A percentile compares a stretch with the other conserved stretches of the same genome.
These are phyloP conservation scores for Protonemura montana DNA, from an alignment of 2,888 invertebrate genomes.

Conservation along the genomic window DNA sequence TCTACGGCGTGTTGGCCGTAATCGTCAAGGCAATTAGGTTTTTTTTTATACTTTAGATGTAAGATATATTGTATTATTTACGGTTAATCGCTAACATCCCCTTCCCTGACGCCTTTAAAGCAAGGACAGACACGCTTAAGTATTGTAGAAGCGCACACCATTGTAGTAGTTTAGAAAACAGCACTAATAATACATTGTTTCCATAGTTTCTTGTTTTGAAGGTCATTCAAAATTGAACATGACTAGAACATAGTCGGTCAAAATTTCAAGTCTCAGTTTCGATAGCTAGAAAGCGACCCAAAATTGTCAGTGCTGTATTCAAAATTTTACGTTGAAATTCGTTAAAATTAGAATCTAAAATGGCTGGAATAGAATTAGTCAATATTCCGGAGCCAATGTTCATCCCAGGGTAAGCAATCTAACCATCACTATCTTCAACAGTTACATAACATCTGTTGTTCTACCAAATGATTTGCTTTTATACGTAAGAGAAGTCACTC, in stretches of 20 bases:
- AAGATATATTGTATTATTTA: not conserved
- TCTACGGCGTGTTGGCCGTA: not conserved
- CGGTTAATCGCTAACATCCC: not conserved
- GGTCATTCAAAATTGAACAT: not conserved
- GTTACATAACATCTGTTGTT: not conserved
- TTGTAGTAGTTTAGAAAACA: not conserved
- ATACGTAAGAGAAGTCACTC: not conserved
- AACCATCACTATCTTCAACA: not conserved
- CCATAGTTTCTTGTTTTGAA: not conserved
- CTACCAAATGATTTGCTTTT: not conserved
- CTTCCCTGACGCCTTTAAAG: not conserved
- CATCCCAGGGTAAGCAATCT: slow-evolving; percentile 71
- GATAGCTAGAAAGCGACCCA: not conserved
- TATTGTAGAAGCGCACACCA: not conserved
- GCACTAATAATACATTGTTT: not conserved
- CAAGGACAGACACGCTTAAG: too few relatives aligned
- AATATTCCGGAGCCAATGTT: slow-evolving; percentile 76
- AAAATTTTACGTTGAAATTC: slow-evolving; percentile 12
- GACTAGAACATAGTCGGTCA: not conserved
- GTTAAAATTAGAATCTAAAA: slow-evolving; percentile 44
- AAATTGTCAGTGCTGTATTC: not conserved
- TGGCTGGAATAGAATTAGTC: slow-evolving; percentile 52
- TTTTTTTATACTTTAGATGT: not conserved
- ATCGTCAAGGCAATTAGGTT: not conserved
- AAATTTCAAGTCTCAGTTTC: slow-evolving; percentile 19